These are phyloP conservation scores for Pandion haliaetus DNA, from an alignment of 2,113 vertebrate genomes.

Conservation along the genomic window DNA sequence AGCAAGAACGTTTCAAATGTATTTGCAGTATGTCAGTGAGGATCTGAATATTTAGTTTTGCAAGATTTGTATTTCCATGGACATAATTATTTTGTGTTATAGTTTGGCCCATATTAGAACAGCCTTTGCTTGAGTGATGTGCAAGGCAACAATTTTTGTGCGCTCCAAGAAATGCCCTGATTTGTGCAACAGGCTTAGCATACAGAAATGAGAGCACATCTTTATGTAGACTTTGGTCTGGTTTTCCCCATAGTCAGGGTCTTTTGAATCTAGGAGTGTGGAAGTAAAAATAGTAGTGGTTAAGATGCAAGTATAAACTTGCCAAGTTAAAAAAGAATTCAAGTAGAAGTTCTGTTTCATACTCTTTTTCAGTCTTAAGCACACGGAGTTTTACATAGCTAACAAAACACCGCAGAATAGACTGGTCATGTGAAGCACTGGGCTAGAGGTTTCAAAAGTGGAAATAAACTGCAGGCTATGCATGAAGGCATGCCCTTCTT, in stretches of 20 bases:
- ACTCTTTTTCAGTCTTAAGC: not conserved
- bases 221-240: not conserved
- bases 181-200: accelerated
- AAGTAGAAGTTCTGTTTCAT: not conserved
- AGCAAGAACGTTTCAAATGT: not conserved
- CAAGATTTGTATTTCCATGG: not conserved
- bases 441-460: not conserved
- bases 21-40: not conserved
- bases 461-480: not conserved
- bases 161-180: not conserved
- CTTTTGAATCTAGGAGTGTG: not conserved
- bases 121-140: not conserved
- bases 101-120: not conserved
- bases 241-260: not conserved
- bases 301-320: not conserved
- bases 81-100: not conserved
- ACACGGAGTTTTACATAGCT: not conserved
- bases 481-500: not conserved
- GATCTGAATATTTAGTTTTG: not conserved
- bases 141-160: not conserved
- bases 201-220: not conserved
- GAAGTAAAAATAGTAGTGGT: not conserved
- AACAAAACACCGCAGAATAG: not conserved
- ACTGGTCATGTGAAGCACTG: not conserved
- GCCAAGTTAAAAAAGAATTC: not conserved